Evolutionary conservation across 37 sponge, comb jelly and placozoan species (phyloP), one percentile per base, ranked within the genome.

Genomic region (Dysidea cf. avara): DNA sequence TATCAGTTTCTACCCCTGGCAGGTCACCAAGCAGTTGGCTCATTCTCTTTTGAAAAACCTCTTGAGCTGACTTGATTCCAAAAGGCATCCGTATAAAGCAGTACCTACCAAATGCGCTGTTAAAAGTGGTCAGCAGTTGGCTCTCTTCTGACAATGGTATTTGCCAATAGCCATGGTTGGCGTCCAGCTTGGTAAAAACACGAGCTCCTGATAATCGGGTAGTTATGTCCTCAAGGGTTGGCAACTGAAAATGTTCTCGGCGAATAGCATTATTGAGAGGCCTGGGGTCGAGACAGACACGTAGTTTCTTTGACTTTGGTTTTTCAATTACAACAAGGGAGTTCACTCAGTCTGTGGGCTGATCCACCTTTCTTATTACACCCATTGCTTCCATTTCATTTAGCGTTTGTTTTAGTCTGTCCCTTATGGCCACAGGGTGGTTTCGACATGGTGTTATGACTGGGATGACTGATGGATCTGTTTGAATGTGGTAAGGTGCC

Each of bases 251-350:
- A n/a, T 69, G 53, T n/a, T 49, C 53, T 33, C 70, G 53, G 14
- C 48, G 17, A 7, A 69, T n/a, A 22, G 12, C 33, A 50, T 49
- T 50, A 54, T 69, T 69, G 4, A 69, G 28, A 5, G 51, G 40
- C 33, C 25, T 43, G 16, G 70, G 70, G n/a, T 69, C 70, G 20
- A 69, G 52, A n/a, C 70, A 69, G 25, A 69, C 29, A 33, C 70
- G 7, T 14, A n/a, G 33, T 43, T 64, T 64, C 13, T 58, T 30
- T 30, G 12, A 26, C n/a, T n/a, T n/a, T 26, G 56, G 56, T 58
- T 58, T 58, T 30, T 58, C 61, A 17, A 58, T 30, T 58, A 30
- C 61, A 20, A 58, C 61, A 30, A 28, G 26, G 20, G 61, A 28
- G 21, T 58, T 58, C 13, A 58, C 61, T 30, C 61, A 58, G 12